These are phyloP conservation scores for Sepiola atlantica DNA, from an alignment of 2,888 invertebrate genomes.

Conservation along the genomic window DNA sequence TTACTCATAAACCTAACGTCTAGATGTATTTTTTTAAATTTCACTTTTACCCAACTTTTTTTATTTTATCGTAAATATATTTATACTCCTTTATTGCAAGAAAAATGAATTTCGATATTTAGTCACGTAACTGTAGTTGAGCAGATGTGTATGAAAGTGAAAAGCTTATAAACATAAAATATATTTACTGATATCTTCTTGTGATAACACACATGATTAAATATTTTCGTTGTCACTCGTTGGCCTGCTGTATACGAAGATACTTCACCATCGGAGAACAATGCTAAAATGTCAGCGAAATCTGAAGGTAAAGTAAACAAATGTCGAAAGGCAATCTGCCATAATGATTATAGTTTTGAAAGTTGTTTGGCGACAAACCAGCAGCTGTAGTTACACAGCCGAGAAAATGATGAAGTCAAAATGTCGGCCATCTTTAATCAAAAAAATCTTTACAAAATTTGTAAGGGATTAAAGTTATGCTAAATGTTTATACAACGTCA, in stretches of 20 bases:
- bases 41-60: neutral
- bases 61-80: neutral
- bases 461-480: neutral
- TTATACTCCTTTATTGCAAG: neutral
- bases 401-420: neutral
- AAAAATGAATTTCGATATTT: neutral
- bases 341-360: neutral
- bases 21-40: neutral
- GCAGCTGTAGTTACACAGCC: neutral
- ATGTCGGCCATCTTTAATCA: neutral
- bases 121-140: neutral
- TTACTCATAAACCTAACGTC: neutral
- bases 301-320: neutral
- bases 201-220: neutral
- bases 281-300: neutral
- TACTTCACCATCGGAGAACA: neutral
- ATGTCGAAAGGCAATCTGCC: neutral
- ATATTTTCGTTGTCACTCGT: neutral
- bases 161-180: neutral
- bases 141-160: neutral
- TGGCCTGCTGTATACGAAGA: neutral
- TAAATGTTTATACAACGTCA: neutral
- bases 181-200: neutral
- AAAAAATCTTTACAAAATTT: neutral
- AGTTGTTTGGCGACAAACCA: neutral